Conservation (phyloP, 2,797 vertebrate species). For the Pipistrellus pipistrellus region DNA sequence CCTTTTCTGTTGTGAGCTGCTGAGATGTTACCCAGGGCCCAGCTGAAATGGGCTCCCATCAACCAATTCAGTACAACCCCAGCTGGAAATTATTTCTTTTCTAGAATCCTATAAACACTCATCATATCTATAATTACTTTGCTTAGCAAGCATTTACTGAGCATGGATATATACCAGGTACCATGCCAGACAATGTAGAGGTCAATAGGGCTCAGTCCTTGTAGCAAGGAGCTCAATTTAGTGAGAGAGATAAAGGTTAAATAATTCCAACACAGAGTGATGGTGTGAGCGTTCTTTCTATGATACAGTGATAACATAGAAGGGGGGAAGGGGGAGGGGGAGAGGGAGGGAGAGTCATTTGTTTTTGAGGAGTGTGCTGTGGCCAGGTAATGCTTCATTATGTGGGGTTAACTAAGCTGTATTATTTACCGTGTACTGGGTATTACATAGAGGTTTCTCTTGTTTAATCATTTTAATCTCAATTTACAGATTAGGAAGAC, state of each 20-base stretch:
- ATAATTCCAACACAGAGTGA: neutral
- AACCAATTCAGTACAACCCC: neutral
- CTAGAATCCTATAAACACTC: constrained; percentile 1
- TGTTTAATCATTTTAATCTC: constrained; percentile 60
- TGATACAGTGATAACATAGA: neutral
- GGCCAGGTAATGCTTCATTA: constrained; percentile 4
- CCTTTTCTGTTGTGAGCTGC: neutral
- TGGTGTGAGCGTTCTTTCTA: constrained; percentile 4
- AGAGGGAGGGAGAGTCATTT: neutral
- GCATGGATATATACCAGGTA: neutral
- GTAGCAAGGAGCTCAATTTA: neutral
- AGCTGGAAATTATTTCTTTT: constrained; percentile 44
- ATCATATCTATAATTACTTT: constrained; percentile 18
- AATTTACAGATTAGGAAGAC: constrained; percentile 60
- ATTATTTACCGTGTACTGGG: neutral
- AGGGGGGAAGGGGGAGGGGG: no score
- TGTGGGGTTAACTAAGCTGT: neutral
- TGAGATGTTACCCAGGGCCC: neutral
- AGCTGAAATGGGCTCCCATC: neutral
- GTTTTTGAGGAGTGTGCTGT: constrained; percentile 4
- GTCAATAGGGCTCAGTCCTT: neutral
- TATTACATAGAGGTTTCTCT: neutral
- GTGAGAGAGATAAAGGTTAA: constrained; percentile 20
- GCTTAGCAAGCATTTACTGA: constrained; percentile 54
- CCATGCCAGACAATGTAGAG: neutral